Evolutionary conservation across 2,113 vertebrate species (phyloP), one percentile per base, ranked within the genome.

Genomic region (Myiopsitta monachus): DNA sequence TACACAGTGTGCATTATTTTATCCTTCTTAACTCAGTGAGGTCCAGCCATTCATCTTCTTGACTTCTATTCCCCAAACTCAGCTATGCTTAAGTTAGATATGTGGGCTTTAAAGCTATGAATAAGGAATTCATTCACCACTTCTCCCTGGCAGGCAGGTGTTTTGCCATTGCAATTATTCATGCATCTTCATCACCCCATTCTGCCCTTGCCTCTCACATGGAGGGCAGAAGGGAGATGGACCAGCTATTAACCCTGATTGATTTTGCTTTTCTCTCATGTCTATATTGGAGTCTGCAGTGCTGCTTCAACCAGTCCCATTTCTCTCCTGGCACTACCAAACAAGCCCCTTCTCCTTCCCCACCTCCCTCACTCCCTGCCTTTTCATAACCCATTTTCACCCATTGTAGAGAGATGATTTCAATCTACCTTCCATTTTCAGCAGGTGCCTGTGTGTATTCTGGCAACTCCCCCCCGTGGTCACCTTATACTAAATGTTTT

Each of bases 221-320:
- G 27, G 18, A 5, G n/a, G 36, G 36, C 81, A 43, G 26, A 57
- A 76, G 38, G 18, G 54, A 80, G 44, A 67, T 6, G 44, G 57
- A 38, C 66, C 47, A 24, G 19, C 36, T n/a, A 27, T 36, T 27
- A 78, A 57, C 57, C 24, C 30, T 46, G 10, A 31, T 8, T n/a
- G 31, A 26, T n/a, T 31, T 43, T 33, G 28, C 68, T n/a, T 63
- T 66, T 47, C 33, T 6, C 23, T 43, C 49, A n/a, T 30, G 30
- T 28, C 46, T 38, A 24, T 1, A 0, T 19, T 31, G 1, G 1
- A 70, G 21, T 7, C 44, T 41, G 28, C 30, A 24, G 39, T 1
- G 28, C 43, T 14, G 18, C 33, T 59, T 72, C 59, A 30, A 6
- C 23, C 41, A 2, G 24, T 10, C 43, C 17, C 33, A 23, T 72